Evolutionary conservation across 2,797 vertebrate species (phyloP), one percentile per base, ranked within the genome.

Genomic region (Podarcis siculus): DNA sequence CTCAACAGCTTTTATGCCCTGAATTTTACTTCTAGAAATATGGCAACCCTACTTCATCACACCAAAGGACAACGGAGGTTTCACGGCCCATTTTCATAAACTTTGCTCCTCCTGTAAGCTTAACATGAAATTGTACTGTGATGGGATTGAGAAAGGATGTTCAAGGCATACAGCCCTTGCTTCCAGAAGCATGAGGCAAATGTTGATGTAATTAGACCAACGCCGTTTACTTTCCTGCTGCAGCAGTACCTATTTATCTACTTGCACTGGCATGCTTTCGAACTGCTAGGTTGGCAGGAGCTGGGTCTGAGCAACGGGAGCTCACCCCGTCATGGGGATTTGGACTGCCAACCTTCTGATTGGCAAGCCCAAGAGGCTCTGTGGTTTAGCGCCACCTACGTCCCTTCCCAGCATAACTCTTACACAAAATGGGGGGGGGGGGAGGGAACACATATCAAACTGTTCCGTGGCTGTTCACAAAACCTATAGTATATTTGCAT

Each of bases 151-250:
- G 91, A 73, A 87, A 83, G 90, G 91, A 92, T 82, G 93, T 85
- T 87, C 85, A 75, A 87, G 90, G 94, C 86, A 93, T 88, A 92
- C 77, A 87, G 92, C 90, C 1, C 5, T 89, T 93, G 92, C 88
- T 95, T 90, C 89, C 91, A 95, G 91, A 95, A 95, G 95, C 89
- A 91, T 93, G 77, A 77, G 94, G 35, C 94, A 90, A 95, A 94
- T 95, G 94, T 94, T 95, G 94, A 95, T 90, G 90, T 89, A 92
- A 93, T 93, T 90, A 90, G 94, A 92, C 93, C 95, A 95, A 95
- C 3, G 3, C 13, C 3, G 1, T 55, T 55, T 55, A 55, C 49
- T 13, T 55, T 55, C 49, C 49, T 3, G 49, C 49, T 4, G 13
- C 49, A 15, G 49, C 0, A 13, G 49, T 55, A 55, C 49, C 49